These are phyloP conservation scores for Trichomalopsis sarcophagae DNA, from an alignment of 1,140 invertebrate species.

Conservation along the genomic window DNA sequence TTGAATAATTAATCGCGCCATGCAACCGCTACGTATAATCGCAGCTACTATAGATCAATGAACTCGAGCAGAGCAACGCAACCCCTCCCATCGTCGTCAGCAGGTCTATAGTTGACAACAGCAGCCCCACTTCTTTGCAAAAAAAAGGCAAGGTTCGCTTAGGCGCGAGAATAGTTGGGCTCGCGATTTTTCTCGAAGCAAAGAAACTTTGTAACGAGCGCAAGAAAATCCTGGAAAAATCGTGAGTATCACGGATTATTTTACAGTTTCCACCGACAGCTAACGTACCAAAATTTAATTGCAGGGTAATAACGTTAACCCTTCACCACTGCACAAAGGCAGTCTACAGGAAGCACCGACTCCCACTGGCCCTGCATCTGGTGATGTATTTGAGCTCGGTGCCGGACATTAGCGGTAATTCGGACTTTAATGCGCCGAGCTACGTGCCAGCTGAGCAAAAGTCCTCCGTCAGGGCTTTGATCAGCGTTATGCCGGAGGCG, in stretches of 20 bases:
- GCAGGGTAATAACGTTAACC: constrained; percentile 66
- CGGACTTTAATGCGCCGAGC: constrained; percentile 62
- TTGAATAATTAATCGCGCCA: neutral
- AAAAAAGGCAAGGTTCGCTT: neutral
- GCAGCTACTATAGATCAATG: neutral
- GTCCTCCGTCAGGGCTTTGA: constrained; percentile 61
- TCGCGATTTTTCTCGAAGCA: too few species aligned
- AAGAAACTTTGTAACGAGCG: too few species aligned
- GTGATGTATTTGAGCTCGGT: constrained; percentile 66
- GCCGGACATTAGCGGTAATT: constrained; percentile 59
- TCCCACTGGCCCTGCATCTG: constrained; percentile 67
- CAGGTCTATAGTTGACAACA: neutral
- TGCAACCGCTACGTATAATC: neutral
- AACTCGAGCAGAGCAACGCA: neutral
- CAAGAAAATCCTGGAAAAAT: constrained; percentile 64
- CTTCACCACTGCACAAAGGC: constrained; percentile 69
- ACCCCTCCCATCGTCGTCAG: neutral
- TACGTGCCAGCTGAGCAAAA: constrained; percentile 68
- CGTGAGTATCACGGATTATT: constrained; percentile 49
- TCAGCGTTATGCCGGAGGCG: constrained; percentile 28
- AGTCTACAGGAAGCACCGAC: constrained; percentile 68
- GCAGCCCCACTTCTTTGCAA: neutral
- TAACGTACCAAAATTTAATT: constrained; percentile 4
- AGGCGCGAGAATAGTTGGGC: neutral
- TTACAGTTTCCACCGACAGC: too few species aligned